These are phyloP conservation scores for Argynnis bischoffii DNA, from an alignment of 2,888 invertebrate species.

Conservation along the genomic window DNA sequence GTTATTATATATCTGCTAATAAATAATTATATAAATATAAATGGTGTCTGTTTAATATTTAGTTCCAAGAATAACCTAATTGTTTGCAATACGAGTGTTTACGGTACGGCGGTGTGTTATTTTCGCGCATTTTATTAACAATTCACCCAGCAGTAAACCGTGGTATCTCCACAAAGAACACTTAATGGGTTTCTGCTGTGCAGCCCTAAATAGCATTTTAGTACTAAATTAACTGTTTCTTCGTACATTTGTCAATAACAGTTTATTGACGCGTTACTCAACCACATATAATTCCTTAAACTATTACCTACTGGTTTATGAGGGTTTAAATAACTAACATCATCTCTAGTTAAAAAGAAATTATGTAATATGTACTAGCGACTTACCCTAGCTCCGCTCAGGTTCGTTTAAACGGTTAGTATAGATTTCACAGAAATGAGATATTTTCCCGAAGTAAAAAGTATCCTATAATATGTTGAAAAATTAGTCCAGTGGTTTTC, in stretches of 20 bases:
- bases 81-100: conserved; percentile 17
- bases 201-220: conserved; percentile 50
- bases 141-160: conserved; percentile 45
- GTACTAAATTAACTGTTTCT: conserved; percentile 52
- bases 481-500: too few species aligned
- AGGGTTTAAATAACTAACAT: not conserved
- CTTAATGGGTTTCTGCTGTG: conserved; percentile 47
- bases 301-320: conserved; percentile 1
- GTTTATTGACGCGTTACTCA: conserved; percentile 38
- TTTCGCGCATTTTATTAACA: conserved; percentile 50
- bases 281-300: conserved; percentile 22
- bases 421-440: too few species aligned
- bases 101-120: conserved; percentile 32
- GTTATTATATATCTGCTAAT: not conserved
- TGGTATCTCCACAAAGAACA: conserved; percentile 44
- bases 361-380: too few species aligned
- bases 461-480: too few species aligned
- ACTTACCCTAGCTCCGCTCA: too few species aligned
- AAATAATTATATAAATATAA: not conserved
- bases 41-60: conserved; percentile 2
- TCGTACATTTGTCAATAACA: conserved; percentile 44
- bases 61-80: conserved; percentile 5
- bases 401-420: too few species aligned
- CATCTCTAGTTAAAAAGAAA: not conserved
- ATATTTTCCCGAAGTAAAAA: too few species aligned